A percentile compares a stretch with the other conserved stretches of the same genome.
phyloP scores from a whole-genome alignment of 2,113 vertebrate species.

The Myanophis thanlyinensis region DNA sequence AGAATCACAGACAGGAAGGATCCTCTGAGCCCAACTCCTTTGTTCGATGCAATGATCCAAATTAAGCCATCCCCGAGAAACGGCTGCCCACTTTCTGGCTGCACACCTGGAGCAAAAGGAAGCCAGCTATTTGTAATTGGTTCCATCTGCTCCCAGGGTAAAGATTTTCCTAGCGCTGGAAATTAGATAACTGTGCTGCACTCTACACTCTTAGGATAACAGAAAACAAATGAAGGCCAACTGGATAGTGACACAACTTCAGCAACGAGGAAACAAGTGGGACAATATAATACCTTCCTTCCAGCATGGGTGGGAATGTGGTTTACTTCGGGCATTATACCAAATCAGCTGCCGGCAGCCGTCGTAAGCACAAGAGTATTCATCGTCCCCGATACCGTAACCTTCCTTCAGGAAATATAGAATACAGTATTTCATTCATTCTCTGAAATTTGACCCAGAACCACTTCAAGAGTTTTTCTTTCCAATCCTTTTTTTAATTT shows the following conservation, averaged over 20 bases:
- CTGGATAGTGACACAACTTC: neutral
- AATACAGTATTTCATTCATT: neutral
- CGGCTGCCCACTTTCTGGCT: neutral
- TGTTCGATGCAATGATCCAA: neutral
- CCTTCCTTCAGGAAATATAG: slow-evolving; percentile 81
- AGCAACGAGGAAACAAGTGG: neutral
- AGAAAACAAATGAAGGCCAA: neutral
- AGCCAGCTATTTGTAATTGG: neutral
- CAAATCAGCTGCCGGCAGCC: slow-evolving; percentile 99
- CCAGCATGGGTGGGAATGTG: slow-evolving; percentile 95
- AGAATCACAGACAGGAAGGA: neutral
- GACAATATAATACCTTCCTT: slow-evolving; percentile 86
- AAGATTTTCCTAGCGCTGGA: neutral
- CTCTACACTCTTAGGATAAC: neutral
- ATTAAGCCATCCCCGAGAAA: neutral
- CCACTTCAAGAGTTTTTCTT: neutral
- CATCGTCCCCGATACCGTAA: slow-evolving; percentile 97
- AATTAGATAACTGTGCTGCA: neutral
- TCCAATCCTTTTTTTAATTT: neutral
- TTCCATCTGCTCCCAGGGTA: neutral
- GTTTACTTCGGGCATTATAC: slow-evolving; percentile 99
- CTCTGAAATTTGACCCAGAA: neutral
- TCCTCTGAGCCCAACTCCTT: neutral
- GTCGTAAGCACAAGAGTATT: slow-evolving; percentile 96
- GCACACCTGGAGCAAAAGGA: neutral